Conservation (phyloP, 2,113 vertebrate genomes). For the Ovis canadensis region DNA sequence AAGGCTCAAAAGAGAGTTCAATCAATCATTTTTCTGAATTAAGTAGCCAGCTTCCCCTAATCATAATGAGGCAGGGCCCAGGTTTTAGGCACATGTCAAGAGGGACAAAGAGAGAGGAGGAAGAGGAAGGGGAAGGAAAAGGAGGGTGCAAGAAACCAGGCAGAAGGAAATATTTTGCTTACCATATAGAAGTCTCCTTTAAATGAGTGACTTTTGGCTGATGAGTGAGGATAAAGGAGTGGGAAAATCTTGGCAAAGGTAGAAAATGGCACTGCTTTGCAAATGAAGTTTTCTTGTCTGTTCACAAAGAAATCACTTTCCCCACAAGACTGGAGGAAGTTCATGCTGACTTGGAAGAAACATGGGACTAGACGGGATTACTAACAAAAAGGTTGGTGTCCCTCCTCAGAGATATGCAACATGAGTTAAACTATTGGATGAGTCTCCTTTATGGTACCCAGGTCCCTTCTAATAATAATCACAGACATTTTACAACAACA, state of each 20-base stretch:
- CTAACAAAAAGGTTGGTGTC: not conserved
- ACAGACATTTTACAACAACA: not conserved
- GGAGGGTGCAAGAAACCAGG: not conserved
- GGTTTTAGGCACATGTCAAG: not conserved
- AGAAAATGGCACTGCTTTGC: not conserved
- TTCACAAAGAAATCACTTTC: constrained; percentile 13
- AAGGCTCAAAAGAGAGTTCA: constrained; percentile 24
- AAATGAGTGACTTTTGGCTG: not conserved
- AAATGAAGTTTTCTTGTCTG: constrained; percentile 10
- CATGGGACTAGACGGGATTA: not conserved
- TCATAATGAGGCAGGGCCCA: not conserved
- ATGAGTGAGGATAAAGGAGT: not conserved
- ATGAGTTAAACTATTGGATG: not conserved
- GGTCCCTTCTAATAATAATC: not conserved
- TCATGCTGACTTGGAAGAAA: not conserved
- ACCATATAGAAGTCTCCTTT: not conserved
- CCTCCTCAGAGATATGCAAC: not conserved
- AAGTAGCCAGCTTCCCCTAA: not conserved
- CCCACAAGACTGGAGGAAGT: not conserved
- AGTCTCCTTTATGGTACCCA: not conserved
- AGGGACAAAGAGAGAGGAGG: not conserved
- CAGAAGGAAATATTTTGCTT: not conserved
- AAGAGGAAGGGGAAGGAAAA: not conserved
- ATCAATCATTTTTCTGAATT: constrained; percentile 16
- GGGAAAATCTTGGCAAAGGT: not conserved